These are phyloP conservation scores for Cephus rjabovi DNA, from an alignment of 2,888 invertebrate genomes.

Conservation along the genomic window DNA sequence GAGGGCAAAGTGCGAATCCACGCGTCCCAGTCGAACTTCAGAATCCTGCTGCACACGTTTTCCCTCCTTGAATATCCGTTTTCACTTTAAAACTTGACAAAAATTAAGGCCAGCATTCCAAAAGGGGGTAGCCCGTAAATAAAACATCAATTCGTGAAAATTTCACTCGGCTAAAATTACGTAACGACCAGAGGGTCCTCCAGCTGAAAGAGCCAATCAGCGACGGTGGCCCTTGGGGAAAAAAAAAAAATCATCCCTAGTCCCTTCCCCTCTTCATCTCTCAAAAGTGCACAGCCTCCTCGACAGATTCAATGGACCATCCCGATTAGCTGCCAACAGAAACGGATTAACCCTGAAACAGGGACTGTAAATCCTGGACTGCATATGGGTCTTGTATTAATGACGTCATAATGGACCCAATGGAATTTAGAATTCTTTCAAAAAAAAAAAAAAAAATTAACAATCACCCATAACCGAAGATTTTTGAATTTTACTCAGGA, in stretches of 20 bases:
- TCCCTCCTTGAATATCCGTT: not conserved
- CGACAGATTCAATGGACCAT: not conserved
- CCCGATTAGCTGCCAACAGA: not conserved
- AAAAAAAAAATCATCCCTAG: not conserved
- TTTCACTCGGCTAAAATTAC: not conserved
- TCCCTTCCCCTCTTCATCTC: not conserved
- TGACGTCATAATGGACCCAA: not conserved
- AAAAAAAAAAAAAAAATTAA: too few relatives aligned
- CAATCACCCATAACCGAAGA: too few relatives aligned
- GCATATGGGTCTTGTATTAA: not conserved
- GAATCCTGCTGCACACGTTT: not conserved
- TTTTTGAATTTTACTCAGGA: too few relatives aligned
- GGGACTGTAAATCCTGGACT: not conserved
- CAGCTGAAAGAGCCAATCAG: not conserved
- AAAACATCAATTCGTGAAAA: not conserved
- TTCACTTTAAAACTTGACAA: not conserved
- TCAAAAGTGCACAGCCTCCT: not conserved
- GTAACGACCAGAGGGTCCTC: not conserved
- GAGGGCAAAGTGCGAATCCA: not conserved
- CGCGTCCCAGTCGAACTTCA: not conserved
- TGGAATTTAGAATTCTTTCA: not conserved
- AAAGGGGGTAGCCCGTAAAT: not conserved
- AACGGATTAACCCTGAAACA: not conserved
- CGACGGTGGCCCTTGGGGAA: not conserved
- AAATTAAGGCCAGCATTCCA: not conserved